phyloP scores from a whole-genome alignment of 2,888 invertebrate genomes.

The Ctena decussata region DNA sequence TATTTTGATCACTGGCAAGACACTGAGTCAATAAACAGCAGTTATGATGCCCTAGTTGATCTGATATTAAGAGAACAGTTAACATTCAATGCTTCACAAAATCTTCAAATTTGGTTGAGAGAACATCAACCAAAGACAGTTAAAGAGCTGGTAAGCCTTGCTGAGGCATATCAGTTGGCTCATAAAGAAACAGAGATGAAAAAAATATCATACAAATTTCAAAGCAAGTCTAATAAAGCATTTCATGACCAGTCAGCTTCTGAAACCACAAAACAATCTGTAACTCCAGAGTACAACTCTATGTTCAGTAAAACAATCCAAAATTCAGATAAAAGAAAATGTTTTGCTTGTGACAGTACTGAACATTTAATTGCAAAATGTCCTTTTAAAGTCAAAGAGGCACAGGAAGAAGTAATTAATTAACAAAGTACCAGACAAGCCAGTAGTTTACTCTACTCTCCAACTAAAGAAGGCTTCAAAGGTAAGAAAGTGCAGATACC shows the following conservation, averaged over 20 bases:
- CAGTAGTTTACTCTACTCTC: background rate
- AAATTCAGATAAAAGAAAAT: background rate
- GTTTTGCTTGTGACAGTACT: slow-evolving; percentile 4
- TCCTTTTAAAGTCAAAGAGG: slow-evolving; percentile 1
- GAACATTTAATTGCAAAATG: slow-evolving; percentile 18
- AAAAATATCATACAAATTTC: too few species aligned
- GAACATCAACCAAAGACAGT: too few species aligned
- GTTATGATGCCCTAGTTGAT: too few species aligned
- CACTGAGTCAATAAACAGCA: too few species aligned
- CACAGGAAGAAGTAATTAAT: background rate
- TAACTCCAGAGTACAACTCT: background rate
- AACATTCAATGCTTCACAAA: too few species aligned
- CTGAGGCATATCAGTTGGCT: too few species aligned
- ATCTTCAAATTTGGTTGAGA: too few species aligned
- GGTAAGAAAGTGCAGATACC: slow-evolving; percentile 6
- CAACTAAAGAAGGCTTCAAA: background rate
- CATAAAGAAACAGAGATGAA: too few species aligned
- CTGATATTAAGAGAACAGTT: too few species aligned
- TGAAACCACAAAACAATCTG: background rate
- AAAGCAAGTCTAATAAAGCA: too few species aligned
- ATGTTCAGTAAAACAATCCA: background rate
- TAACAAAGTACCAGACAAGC: background rate
- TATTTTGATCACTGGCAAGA: too few species aligned
- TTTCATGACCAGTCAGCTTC: background rate
- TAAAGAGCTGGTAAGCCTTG: too few species aligned